Evolutionary conservation across 2,797 vertebrate genomes (phyloP).

Genomic region (Melanotaenia trifasciata): DNA sequence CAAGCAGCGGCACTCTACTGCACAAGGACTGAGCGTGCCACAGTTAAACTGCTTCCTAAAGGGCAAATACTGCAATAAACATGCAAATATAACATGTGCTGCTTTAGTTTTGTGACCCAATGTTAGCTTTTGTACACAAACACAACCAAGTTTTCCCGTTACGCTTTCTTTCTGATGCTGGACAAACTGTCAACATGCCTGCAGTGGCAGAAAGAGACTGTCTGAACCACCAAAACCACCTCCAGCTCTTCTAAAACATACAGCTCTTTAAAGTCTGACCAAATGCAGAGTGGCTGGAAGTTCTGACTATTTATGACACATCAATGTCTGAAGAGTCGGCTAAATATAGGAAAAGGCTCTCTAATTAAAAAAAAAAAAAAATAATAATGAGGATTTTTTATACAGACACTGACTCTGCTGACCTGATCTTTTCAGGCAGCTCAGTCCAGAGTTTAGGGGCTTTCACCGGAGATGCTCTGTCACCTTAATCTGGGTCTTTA

Average conservation of each 20-base stretch:
- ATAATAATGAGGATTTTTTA: no score
- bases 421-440: no score
- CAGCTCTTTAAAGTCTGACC: neutral
- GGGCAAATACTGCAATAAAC: constrained; percentile 24
- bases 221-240: neutral
- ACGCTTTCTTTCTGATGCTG: no score
- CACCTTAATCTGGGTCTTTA: no score
- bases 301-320: neutral
- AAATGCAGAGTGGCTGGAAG: neutral
- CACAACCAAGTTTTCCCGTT: no score
- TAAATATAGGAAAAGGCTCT: no score
- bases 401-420: no score
- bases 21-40: constrained; percentile 24
- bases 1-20: constrained; percentile 32
- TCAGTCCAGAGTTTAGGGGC: no score
- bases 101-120: neutral
- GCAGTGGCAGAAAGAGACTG: neutral
- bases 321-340: neutral
- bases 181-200: neutral
- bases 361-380: no score
- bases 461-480: no score
- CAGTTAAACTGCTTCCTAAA: constrained; percentile 35
- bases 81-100: constrained; percentile 37
- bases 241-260: neutral
- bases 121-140: no score